These are phyloP conservation scores for Hipparchia semele DNA, from an alignment of 2,888 invertebrate genomes.

Conservation along the genomic window DNA sequence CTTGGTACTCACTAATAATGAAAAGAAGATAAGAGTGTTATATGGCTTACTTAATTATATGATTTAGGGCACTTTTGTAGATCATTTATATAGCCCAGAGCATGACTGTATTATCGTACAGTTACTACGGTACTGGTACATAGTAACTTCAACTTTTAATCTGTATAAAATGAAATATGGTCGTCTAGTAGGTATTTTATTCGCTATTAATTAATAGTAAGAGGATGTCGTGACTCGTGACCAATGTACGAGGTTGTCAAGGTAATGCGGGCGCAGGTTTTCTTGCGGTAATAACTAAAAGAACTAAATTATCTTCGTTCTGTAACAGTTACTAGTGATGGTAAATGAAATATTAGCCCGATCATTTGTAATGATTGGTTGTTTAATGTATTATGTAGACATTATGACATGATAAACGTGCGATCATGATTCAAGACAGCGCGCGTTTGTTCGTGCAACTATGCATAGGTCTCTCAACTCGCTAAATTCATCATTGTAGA, in stretches of 20 bases:
- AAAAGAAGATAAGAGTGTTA: too few species aligned
- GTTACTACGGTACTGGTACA: too few species aligned
- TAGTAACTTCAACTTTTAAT: too few species aligned
- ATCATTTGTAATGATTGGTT: slow-evolving; percentile 2
- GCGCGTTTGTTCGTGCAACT: slow-evolving; percentile 4
- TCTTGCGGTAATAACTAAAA: not conserved
- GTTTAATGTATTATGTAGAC: not conserved
- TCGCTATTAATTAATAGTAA: slow-evolving; percentile 1
- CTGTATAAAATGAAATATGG: too few species aligned
- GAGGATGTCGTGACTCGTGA: slow-evolving; percentile 28
- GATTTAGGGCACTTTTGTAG: too few species aligned
- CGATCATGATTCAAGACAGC: slow-evolving; percentile 35
- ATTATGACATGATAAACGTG: slow-evolving; percentile 3
- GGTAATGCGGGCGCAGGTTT: slow-evolving; percentile 13
- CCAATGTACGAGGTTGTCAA: slow-evolving; percentile 15
- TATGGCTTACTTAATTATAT: too few species aligned
- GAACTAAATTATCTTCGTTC: not conserved
- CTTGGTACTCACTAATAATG: not conserved
- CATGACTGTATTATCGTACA: too few species aligned
- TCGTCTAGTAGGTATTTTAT: too few species aligned
- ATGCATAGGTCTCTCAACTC: slow-evolving; percentile 13
- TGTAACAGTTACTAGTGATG: not conserved
- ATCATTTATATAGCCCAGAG: too few species aligned
- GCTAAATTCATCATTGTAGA: not conserved
- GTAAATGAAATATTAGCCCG: not conserved